A percentile compares a stretch with the other conserved stretches of the same genome.
phyloP scores from a whole-genome alignment of 2,113 vertebrate genomes.

The Zosterops lateralis region DNA sequence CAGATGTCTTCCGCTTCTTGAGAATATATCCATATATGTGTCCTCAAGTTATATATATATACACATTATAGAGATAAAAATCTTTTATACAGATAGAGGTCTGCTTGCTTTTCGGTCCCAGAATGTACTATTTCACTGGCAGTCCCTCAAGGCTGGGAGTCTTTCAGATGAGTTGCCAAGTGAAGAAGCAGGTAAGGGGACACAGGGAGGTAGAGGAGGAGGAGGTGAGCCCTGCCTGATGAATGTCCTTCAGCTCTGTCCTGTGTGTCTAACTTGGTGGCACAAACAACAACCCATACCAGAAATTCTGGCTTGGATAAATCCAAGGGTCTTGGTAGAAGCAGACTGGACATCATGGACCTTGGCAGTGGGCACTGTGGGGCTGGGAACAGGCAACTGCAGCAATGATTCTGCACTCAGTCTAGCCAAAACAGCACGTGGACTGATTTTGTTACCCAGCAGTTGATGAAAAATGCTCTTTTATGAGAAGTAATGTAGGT shows the following conservation, averaged over 20 bases:
- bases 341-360: rapidly evolving
- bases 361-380: background rate
- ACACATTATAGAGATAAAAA: background rate
- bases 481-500: background rate
- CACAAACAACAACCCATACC: background rate
- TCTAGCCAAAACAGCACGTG: background rate
- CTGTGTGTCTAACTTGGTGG: rapidly evolving
- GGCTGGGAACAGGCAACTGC: background rate
- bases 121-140: background rate
- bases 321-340: background rate
- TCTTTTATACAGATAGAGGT: background rate
- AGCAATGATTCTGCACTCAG: background rate
- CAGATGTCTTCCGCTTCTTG: background rate
- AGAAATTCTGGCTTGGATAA: background rate
- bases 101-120: background rate
- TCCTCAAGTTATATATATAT: background rate
- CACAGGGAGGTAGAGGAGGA: background rate
- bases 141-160: background rate
- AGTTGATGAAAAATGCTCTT: background rate
- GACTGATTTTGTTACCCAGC: background rate
- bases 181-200: background rate
- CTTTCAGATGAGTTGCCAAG: background rate
- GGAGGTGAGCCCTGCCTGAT: background rate
- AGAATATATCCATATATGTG: background rate
- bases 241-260: background rate